Evolutionary conservation across 2,797 vertebrate species (phyloP).

Genomic region (Lerista edwardsae): DNA sequence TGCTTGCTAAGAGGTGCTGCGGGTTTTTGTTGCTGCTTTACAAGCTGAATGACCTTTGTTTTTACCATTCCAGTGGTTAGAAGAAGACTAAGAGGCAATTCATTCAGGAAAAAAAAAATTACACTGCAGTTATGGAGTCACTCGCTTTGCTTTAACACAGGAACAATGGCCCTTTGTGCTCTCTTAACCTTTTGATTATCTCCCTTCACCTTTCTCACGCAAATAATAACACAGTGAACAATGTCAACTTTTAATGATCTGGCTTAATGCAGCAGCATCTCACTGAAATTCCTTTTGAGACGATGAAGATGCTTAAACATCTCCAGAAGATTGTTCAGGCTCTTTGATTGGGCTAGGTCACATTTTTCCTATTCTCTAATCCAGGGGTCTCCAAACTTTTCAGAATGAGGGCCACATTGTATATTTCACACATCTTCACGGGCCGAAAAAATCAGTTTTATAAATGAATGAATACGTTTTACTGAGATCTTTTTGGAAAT

Average conservation of each 20-base stretch:
- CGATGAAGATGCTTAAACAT: background rate
- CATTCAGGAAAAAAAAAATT: constrained; percentile 39
- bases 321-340: background rate
- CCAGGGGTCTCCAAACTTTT: too few species aligned
- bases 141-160: background rate
- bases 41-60: background rate
- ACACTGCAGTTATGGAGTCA: background rate
- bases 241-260: background rate
- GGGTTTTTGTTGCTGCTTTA: constrained; percentile 41
- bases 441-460: too few species aligned
- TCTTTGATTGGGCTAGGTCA: background rate
- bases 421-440: too few species aligned
- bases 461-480: too few species aligned
- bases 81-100: constrained; percentile 33
- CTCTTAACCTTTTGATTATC: background rate
- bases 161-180: background rate
- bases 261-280: background rate
- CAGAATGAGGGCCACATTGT: too few species aligned
- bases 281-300: background rate
- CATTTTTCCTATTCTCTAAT: background rate
- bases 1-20: constrained; percentile 53
- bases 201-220: constrained; percentile 1
- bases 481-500: too few species aligned
- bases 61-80: constrained; percentile 37
- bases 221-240: background rate